Evolutionary conservation across 53 echinoderm and acorn worm species (phyloP).

Genomic region (Luidia sarsii): DNA sequence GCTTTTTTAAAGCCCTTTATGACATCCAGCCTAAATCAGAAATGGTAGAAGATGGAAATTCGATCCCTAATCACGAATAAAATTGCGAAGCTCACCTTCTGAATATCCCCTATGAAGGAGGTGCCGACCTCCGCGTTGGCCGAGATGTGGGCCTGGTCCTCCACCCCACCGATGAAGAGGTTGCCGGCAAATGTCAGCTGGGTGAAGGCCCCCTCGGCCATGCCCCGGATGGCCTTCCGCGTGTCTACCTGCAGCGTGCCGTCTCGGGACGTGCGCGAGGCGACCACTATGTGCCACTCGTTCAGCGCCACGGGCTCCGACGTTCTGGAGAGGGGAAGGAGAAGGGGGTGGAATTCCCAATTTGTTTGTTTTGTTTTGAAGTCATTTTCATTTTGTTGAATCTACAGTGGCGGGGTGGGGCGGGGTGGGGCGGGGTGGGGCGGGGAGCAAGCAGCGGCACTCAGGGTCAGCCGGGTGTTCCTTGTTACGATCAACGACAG

Average conservation of each 20-base stretch:
- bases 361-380: no score
- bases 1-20: no score
- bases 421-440: no score
- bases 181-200: slow-evolving; percentile 84
- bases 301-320: slow-evolving; percentile 68
- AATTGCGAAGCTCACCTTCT: slow-evolving; percentile 80
- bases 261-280: slow-evolving; percentile 82
- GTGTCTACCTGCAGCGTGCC: slow-evolving; percentile 85
- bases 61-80: no score
- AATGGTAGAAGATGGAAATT: no score
- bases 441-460: no score
- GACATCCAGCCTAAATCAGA: no score
- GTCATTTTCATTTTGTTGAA: no score
- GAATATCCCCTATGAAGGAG: slow-evolving; percentile 92
- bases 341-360: not conserved
- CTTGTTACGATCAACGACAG: no score
- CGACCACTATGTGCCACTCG: slow-evolving; percentile 83
- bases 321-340: slow-evolving; percentile 60
- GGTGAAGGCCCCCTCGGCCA: slow-evolving; percentile 86
- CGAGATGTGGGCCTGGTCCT: slow-evolving; percentile 72
- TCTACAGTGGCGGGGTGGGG: no score
- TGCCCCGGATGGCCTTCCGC: slow-evolving; percentile 68
- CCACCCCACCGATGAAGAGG: slow-evolving; percentile 87
- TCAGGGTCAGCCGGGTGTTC: no score
- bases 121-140: slow-evolving; percentile 68